Evolutionary conservation across 2,888 invertebrate genomes (phyloP), one percentile per base, ranked within the genome.

Genomic region (Eilema griseolum): DNA sequence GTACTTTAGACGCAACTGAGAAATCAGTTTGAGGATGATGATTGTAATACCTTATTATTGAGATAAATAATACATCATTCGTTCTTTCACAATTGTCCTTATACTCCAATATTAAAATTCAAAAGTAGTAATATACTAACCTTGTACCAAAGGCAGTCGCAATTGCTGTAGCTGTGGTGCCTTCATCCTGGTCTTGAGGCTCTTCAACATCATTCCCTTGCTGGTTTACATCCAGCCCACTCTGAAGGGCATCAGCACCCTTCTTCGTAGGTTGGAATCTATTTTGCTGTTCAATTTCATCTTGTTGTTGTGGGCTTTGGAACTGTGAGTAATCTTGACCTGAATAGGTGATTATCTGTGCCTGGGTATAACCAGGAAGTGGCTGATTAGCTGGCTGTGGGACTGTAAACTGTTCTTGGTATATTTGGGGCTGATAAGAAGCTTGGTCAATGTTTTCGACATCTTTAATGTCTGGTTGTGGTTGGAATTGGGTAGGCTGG

Each of bases 131-230:
- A 63, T 67, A 62, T 33, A 88, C 90, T 88, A 71, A 94, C 95
- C 95, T 94, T 83, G 93, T 72, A 14, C 94, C 95, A 81, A 94
- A 95, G 72, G 93, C 93, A 52, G 94, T 94, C 2, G 95, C 94
- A 0, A 94, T 92, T 2, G 95, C 93, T 5, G 91, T 92, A 0
- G 90, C 93, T 33, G 82, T 90, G 62, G 83, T 81, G n/a, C 85
- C 88, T 61, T 86, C 87, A 41, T 89, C 86, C 52, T 87, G 84
- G 28, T 89, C 87, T 66, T 90, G 88, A 26, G 77, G 75, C 68
- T 88, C 85, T 1, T 93, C 93, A 10, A 95, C 81, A 20, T 87
- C 90, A 76, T 95, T 94, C 0, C 91, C 93, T 81, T 92, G 89
- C 74, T 92, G 93, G 75, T 94, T 90, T 10, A 88, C 81, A 73